phyloP scores from a whole-genome alignment of 1,140 invertebrate genomes.

The Drosophila jambulina region DNA sequence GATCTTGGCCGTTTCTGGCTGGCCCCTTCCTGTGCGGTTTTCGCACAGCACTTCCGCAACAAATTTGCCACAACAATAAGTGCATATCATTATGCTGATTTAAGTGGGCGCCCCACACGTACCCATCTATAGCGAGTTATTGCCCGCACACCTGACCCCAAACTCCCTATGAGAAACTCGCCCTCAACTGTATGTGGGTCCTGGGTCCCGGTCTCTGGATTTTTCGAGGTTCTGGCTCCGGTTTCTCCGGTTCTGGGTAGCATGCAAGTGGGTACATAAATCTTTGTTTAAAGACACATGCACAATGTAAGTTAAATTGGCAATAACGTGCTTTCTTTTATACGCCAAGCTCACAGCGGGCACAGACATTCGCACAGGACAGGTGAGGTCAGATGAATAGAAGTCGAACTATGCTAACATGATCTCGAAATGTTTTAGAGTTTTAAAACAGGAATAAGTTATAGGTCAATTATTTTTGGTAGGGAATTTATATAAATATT shows the following conservation, averaged over 20 bases:
- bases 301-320: slow-evolving; percentile 83
- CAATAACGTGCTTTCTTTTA: slow-evolving; percentile 82
- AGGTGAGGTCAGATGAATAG: slow-evolving; percentile 31
- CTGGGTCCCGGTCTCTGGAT: slow-evolving; percentile 3
- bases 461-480: not conserved
- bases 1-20: slow-evolving; percentile 8
- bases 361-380: slow-evolving; percentile 29
- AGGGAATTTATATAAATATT: not conserved
- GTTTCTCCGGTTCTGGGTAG: slow-evolving; percentile 44
- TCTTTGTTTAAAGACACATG: slow-evolving; percentile 83
- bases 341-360: slow-evolving; percentile 54
- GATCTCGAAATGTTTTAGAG: not conserved
- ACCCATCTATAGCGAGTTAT: slow-evolving; percentile 73
- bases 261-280: slow-evolving; percentile 82
- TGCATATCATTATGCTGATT: slow-evolving; percentile 83
- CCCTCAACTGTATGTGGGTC: not conserved
- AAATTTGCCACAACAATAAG: slow-evolving; percentile 83
- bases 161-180: slow-evolving; percentile 4
- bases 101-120: slow-evolving; percentile 65
- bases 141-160: slow-evolving; percentile 71
- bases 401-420: not conserved
- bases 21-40: slow-evolving; percentile 64
- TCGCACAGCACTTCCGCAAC: slow-evolving; percentile 78
- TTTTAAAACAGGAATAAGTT: not conserved
- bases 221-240: slow-evolving; percentile 4